phyloP scores from a whole-genome alignment of 2,888 invertebrate species.

The Tiliacea aurago region DNA sequence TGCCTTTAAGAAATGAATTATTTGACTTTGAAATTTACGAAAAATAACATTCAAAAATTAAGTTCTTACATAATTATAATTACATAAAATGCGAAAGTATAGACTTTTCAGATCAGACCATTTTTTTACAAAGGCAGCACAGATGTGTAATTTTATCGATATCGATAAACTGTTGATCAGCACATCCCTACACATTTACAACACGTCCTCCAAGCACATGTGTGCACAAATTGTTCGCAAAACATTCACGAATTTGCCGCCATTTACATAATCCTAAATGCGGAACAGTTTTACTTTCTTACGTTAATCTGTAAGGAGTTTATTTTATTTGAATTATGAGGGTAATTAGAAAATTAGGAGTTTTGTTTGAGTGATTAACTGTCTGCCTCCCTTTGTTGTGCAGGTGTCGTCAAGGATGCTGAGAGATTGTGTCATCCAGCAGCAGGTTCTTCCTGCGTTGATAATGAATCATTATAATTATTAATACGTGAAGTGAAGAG shows the following conservation, averaged over 20 bases:
- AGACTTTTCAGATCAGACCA: too few species aligned
- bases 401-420: constrained; percentile 17
- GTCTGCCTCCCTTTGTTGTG: not conserved
- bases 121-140: not conserved
- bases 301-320: constrained; percentile 34
- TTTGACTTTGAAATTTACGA: not conserved
- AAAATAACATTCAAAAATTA: not conserved
- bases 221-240: constrained; percentile 71
- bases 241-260: constrained; percentile 68
- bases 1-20: too few species aligned
- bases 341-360: constrained; percentile 52
- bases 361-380: constrained; percentile 41
- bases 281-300: constrained; percentile 62
- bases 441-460: not conserved
- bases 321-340: constrained; percentile 51
- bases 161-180: constrained; percentile 16
- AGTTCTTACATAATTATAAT: too few species aligned
- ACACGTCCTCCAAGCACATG: constrained; percentile 67
- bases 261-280: constrained; percentile 69
- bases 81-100: not conserved
- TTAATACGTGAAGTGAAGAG: too few species aligned
- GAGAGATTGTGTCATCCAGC: constrained; percentile 17
- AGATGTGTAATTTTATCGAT: constrained; percentile 10
- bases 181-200: constrained; percentile 59
- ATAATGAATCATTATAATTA: too few species aligned